Percentiles rank a stretch among this genome's conserved stretches.
phyloP scores from a whole-genome alignment of 2,888 invertebrate species.

The Sepioteuthis lessoniana region DNA sequence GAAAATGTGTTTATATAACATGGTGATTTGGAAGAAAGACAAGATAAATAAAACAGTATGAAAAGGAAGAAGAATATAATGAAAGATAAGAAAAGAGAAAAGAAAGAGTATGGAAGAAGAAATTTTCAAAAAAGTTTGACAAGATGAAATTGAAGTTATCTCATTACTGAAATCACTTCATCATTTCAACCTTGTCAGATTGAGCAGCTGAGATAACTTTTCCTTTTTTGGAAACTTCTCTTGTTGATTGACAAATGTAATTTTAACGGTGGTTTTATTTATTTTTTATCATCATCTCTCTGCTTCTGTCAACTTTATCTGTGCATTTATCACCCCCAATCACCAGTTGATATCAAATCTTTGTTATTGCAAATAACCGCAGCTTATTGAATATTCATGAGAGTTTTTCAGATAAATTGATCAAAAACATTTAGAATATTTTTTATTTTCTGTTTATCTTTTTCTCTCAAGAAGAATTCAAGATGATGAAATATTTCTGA shows the following conservation, averaged over 20 bases:
- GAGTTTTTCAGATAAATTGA: not conserved
- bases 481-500: too few relatives aligned
- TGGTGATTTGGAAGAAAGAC: too few relatives aligned
- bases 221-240: not conserved
- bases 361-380: not conserved
- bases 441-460: not conserved
- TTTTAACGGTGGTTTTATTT: not conserved
- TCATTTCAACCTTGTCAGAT: not conserved
- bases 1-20: too few relatives aligned
- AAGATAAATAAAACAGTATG: too few relatives aligned
- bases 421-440: not conserved
- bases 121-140: not conserved
- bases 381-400: not conserved
- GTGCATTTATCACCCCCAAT: not conserved
- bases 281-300: not conserved
- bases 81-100: not conserved
- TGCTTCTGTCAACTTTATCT: not conserved
- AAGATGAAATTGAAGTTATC: not conserved
- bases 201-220: not conserved
- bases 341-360: not conserved
- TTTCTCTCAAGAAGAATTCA: too few relatives aligned
- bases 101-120: not conserved
- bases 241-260: slow-evolving; percentile 6
- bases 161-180: not conserved
- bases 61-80: too few relatives aligned